Conservation (phyloP, 2,113 vertebrate species). For the Upupa epops region DNA sequence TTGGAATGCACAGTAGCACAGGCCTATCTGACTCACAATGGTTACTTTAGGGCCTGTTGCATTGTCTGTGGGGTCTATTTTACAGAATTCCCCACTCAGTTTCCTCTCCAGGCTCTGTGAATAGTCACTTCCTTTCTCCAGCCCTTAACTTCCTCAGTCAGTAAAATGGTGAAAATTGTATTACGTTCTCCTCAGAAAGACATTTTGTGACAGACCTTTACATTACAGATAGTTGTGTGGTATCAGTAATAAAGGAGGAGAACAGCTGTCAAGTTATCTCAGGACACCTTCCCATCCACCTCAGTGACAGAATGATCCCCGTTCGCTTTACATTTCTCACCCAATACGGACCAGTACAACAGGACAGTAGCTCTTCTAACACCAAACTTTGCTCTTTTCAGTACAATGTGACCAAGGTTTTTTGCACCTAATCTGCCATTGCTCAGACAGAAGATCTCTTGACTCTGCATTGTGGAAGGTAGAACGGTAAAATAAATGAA, state of each 20-base stretch:
- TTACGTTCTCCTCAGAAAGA: not conserved
- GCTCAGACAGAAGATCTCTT: not conserved
- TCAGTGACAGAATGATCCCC: not conserved
- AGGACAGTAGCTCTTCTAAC: not conserved
- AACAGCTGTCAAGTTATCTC: not conserved
- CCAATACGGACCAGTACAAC: not conserved
- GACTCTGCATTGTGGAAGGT: fast-evolving
- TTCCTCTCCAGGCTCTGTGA: slow-evolving; percentile 2
- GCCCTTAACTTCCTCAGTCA: not conserved
- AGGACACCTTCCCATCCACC: not conserved
- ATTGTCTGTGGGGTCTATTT: not conserved
- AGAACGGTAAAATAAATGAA: not conserved
- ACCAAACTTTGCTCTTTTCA: not conserved
- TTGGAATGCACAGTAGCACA: not conserved
- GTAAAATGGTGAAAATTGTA: not conserved
- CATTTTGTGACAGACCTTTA: not conserved
- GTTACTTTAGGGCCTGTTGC: not conserved
- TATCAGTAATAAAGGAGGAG: not conserved
- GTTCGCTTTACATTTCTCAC: not conserved
- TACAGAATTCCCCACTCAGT: not conserved
- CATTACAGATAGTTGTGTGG: not conserved
- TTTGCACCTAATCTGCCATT: not conserved
- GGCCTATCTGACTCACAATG: not conserved
- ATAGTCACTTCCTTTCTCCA: slow-evolving; percentile 18
- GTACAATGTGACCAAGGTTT: not conserved